Conservation (phyloP, 2,888 invertebrate genomes). For the Drosophila antonietae region DNA sequence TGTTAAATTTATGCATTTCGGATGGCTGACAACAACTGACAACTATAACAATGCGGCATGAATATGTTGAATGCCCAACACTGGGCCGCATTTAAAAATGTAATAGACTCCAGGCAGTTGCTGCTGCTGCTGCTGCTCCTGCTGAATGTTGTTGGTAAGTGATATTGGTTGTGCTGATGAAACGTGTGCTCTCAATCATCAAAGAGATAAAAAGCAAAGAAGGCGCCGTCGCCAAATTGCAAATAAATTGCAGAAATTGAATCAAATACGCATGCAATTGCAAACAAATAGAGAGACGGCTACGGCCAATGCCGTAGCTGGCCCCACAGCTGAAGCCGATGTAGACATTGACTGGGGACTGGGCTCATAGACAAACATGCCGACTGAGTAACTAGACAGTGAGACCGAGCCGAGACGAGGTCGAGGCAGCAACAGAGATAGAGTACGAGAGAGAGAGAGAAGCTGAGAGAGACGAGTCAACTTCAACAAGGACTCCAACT, state of each 20-base stretch:
- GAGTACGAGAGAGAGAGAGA: constrained; percentile 11
- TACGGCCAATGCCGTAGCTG: constrained; percentile 19
- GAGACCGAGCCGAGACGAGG: constrained; percentile 19
- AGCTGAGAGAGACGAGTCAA: constrained; percentile 14
- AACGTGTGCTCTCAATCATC: constrained; percentile 79
- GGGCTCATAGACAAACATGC: constrained; percentile 56
- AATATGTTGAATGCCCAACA: constrained; percentile 39
- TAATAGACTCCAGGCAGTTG: constrained; percentile 47
- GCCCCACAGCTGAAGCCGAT: constrained; percentile 8
- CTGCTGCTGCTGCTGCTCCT: neutral
- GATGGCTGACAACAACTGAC: constrained; percentile 70
- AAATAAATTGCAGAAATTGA: constrained; percentile 83
- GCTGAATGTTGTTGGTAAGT: constrained; percentile 20
- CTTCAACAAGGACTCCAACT: constrained; percentile 27
- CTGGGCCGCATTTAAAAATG: constrained; percentile 60
- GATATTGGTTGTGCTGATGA: constrained; percentile 49
- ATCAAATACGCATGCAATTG: constrained; percentile 82
- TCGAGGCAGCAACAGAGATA: constrained; percentile 7
- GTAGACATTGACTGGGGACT: constrained; percentile 11
- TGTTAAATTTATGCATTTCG: constrained; percentile 80
- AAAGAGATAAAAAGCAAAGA: constrained; percentile 74
- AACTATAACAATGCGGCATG: constrained; percentile 61
- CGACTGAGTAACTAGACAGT: constrained; percentile 19
- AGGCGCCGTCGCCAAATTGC: constrained; percentile 78
- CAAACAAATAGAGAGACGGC: constrained; percentile 69